Conservation (phyloP, 2,797 vertebrate species). For the Serranus cabrilla region DNA sequence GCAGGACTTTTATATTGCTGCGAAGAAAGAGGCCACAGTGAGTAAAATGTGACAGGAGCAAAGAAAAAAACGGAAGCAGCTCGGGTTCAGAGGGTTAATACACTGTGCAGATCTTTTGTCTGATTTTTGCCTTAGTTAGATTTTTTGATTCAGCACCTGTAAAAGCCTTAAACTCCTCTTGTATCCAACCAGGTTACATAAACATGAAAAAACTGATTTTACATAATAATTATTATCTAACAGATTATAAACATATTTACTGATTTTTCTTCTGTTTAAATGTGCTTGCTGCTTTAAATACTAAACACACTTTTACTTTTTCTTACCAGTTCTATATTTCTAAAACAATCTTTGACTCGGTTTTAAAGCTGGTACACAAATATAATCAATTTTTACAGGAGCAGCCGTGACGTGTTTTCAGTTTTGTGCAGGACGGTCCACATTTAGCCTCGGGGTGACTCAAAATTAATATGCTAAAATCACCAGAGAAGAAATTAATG, state of each 20-base stretch:
- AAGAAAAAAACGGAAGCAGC: too few species aligned
- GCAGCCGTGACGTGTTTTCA: conserved; percentile 35
- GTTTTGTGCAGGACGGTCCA: conserved; percentile 8
- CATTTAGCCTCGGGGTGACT: conserved; percentile 39
- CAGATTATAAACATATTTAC: not conserved
- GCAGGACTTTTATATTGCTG: too few species aligned
- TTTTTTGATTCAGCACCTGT: too few species aligned
- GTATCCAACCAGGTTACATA: too few species aligned
- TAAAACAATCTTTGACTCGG: conserved; percentile 3
- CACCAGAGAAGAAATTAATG: conserved; percentile 58
- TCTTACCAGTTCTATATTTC: not conserved
- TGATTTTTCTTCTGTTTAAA: not conserved
- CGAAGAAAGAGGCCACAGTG: too few species aligned
- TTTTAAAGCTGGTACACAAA: conserved; percentile 28
- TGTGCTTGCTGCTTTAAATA: not conserved
- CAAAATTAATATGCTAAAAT: conserved; percentile 58
- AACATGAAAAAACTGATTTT: not conserved
- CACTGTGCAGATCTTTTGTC: too few species aligned
- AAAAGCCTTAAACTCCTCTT: too few species aligned
- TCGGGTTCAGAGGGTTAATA: too few species aligned
- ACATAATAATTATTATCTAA: not conserved
- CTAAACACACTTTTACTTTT: not conserved
- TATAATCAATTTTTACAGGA: conserved; percentile 34
- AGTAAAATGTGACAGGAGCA: too few species aligned
- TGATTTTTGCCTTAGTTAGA: too few species aligned